Conservation (phyloP, 2,888 invertebrate genomes). For the Hesperia comma region DNA sequence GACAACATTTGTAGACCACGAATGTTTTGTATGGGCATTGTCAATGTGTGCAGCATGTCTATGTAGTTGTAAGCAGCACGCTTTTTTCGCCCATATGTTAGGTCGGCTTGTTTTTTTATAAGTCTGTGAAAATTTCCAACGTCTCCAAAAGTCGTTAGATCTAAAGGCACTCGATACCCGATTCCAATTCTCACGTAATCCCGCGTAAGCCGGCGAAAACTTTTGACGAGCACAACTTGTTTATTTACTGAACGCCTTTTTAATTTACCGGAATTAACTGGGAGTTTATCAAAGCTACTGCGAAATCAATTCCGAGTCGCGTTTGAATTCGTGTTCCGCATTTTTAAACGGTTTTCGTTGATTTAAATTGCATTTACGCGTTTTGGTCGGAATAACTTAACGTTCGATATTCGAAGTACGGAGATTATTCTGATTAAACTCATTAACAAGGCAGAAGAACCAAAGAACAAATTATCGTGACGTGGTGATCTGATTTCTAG, state of each 20-base stretch:
- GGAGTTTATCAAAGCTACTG: constrained; percentile 18
- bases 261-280: constrained; percentile 28
- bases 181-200: constrained; percentile 13
- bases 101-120: no score
- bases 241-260: constrained; percentile 34
- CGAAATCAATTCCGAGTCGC: constrained; percentile 19
- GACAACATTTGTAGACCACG: no score
- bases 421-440: no score
- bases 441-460: no score
- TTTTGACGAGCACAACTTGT: constrained; percentile 31
- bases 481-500: no score
- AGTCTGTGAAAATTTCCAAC: background rate
- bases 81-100: no score
- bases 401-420: background rate
- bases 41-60: no score
- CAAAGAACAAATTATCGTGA: no score
- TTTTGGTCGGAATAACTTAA: background rate
- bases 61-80: no score
- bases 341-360: constrained; percentile 7
- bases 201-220: constrained; percentile 12
- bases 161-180: constrained; percentile 16
- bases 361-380: background rate
- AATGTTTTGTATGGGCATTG: no score
- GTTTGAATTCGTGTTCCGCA: constrained; percentile 13
- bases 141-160: background rate